Evolutionary conservation across 1,140 invertebrate species (phyloP).

Genomic region (Chironomus tepperi): DNA sequence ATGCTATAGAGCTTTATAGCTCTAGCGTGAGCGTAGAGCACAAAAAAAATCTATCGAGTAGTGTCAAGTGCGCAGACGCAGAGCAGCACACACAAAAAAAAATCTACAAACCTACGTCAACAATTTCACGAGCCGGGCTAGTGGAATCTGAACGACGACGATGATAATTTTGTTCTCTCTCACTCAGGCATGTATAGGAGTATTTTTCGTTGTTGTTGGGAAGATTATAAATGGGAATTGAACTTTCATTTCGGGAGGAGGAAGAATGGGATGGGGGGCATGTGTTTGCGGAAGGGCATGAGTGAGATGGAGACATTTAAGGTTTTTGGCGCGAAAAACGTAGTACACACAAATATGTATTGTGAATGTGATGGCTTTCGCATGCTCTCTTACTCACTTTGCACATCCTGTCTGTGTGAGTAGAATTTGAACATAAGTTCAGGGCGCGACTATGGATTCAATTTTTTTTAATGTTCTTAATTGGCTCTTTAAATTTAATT

Average conservation of each 20-base stretch:
- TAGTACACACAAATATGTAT: neutral
- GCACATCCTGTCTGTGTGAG: neutral
- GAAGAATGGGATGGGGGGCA: neutral
- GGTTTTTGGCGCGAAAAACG: neutral
- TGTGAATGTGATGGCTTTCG: neutral
- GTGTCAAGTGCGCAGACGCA: neutral
- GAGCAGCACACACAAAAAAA: neutral
- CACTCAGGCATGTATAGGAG: neutral
- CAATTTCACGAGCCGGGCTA: slow-evolving; percentile 2
- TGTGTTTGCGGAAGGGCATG: neutral
- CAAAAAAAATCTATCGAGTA: neutral
- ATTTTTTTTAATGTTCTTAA: neutral
- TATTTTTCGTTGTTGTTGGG: neutral
- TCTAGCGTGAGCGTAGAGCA: neutral
- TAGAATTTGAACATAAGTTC: neutral
- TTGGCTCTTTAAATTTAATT: neutral
- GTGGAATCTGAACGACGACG: slow-evolving; percentile 2
- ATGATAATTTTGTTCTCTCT: neutral
- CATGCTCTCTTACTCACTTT: too few relatives aligned
- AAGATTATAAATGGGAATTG: neutral
- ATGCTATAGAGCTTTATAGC: neutral
- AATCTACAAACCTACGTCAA: slow-evolving; percentile 3
- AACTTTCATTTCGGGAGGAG: neutral
- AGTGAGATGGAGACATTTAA: too few relatives aligned
- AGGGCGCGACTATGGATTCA: neutral